phyloP scores from a whole-genome alignment of 2,888 invertebrate species.

The Phania funesta region DNA sequence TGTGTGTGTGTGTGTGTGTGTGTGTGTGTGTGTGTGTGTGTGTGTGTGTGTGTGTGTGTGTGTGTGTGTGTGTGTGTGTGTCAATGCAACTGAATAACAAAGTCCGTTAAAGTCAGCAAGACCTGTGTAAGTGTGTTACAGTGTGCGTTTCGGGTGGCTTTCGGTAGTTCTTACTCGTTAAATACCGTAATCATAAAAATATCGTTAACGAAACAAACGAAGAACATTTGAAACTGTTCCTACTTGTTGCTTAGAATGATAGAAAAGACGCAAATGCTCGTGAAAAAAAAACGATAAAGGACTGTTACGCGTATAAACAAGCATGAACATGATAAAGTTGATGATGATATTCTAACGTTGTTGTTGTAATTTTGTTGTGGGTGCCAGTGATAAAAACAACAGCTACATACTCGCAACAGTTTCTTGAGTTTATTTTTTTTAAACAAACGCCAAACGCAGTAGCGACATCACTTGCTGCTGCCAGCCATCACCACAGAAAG shows the following conservation, averaged over 20 bases:
- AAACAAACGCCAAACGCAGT: constrained; percentile 20
- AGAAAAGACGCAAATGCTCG: not conserved
- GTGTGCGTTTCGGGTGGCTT: not conserved
- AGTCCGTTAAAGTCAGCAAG: not conserved
- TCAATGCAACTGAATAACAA: not conserved
- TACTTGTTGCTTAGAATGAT: constrained; percentile 59
- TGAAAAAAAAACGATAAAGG: not conserved
- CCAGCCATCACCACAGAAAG: constrained; percentile 43
- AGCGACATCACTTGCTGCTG: constrained; percentile 1
- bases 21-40: not conserved
- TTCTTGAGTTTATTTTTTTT: constrained; percentile 1
- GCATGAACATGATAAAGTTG: constrained; percentile 26
- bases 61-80: not conserved
- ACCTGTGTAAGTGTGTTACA: not conserved
- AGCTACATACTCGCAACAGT: constrained; percentile 54
- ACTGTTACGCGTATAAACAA: constrained; percentile 34
- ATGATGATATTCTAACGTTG: constrained; percentile 35
- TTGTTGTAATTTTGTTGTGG: constrained; percentile 65
- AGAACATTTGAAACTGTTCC: constrained; percentile 45
- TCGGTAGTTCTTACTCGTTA: constrained; percentile 6
- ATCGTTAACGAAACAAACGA: constrained; percentile 16
- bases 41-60: too few relatives aligned
- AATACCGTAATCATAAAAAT: constrained; percentile 11
- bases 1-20: not conserved
- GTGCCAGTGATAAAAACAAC: constrained; percentile 46